Percentiles rank a stretch among this genome's conserved stretches.
phyloP scores from a whole-genome alignment of 2,888 invertebrate species.

The Nemotelus nigrinus region DNA sequence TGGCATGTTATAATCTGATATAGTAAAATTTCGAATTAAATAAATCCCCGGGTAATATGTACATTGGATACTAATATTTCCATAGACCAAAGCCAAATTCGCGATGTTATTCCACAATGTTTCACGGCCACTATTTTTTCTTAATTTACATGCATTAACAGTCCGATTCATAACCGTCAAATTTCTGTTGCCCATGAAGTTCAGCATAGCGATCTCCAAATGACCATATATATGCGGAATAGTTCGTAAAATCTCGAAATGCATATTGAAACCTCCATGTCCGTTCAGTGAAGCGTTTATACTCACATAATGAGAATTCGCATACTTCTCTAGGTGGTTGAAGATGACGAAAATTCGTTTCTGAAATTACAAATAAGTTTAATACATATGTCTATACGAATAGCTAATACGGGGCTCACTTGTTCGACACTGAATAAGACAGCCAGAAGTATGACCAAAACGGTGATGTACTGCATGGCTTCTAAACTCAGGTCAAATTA shows the following conservation, averaged over 20 bases:
- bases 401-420: too few relatives aligned
- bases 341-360: constrained; percentile 8
- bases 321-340: background rate
- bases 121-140: background rate
- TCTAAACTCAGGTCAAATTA: too few relatives aligned
- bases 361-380: background rate
- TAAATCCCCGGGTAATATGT: background rate
- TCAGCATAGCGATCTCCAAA: constrained; percentile 3
- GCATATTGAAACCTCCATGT: background rate
- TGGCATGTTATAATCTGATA: background rate
- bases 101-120: background rate
- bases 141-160: background rate
- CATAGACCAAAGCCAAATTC: background rate
- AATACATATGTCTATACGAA: background rate
- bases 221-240: background rate
- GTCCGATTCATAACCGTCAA: constrained; percentile 22
- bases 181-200: background rate
- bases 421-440: too few relatives aligned
- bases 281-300: background rate
- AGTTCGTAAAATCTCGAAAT: background rate
- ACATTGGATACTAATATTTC: constrained; percentile 4
- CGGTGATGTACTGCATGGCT: too few relatives aligned
- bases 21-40: background rate
- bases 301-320: background rate
- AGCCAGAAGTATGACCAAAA: too few relatives aligned